Evolutionary conservation across 2,113 vertebrate genomes (phyloP).

Genomic region (Anolis sagrei): DNA sequence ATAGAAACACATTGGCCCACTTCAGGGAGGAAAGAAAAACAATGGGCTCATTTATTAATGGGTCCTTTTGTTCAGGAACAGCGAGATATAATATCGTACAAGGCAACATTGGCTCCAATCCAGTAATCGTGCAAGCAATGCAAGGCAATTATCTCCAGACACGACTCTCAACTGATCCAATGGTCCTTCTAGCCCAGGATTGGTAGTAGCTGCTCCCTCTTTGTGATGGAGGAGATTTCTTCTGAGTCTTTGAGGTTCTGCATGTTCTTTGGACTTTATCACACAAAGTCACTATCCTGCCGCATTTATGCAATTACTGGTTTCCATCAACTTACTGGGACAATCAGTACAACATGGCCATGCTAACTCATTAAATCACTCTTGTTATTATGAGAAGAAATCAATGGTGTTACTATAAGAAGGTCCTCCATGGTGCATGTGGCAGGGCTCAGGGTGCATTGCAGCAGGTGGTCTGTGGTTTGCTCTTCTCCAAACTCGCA

Average conservation of each 20-base stretch:
- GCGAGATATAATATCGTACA: neutral
- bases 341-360: no score
- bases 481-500: no score
- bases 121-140: neutral
- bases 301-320: no score
- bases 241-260: no score
- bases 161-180: neutral
- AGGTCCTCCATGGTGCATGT: no score
- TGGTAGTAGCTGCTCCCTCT: neutral
- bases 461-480: no score
- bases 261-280: neutral
- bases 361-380: no score
- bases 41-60: conserved; percentile 37
- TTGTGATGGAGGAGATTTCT: neutral
- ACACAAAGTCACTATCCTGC: no score
- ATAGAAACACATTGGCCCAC: conserved; percentile 41
- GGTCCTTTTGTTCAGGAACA: conserved; percentile 39
- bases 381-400: no score
- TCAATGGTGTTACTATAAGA: no score
- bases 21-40: conserved; percentile 34
- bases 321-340: no score
- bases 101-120: neutral
- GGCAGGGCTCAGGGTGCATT: no score
- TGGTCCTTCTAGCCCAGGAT: neutral
- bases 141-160: neutral